phyloP scores from a whole-genome alignment of 2,888 invertebrate species.

The Acleris literana region DNA sequence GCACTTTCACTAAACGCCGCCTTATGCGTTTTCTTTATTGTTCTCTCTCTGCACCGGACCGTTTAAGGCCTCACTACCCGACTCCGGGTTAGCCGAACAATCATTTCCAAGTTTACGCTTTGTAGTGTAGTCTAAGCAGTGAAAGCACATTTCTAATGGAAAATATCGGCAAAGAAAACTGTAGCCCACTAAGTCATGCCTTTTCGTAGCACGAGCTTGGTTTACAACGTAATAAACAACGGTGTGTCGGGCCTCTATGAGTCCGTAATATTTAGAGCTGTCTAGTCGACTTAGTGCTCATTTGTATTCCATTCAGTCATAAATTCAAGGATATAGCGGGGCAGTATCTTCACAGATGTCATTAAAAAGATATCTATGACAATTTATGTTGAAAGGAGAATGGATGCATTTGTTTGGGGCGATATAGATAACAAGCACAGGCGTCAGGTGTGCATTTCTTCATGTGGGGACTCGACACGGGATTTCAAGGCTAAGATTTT shows the following conservation, averaged over 20 bases:
- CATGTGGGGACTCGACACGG: not conserved
- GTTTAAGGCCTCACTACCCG: slow-evolving; percentile 23
- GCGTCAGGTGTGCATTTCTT: not conserved
- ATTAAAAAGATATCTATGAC: slow-evolving; percentile 42
- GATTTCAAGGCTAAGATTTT: not conserved
- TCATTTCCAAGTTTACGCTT: slow-evolving; percentile 6
- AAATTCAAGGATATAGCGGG: slow-evolving; percentile 60
- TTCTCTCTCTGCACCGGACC: slow-evolving; percentile 48
- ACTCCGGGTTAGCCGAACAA: slow-evolving; percentile 10
- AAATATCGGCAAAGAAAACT: slow-evolving; percentile 57
- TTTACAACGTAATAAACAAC: slow-evolving; percentile 76
- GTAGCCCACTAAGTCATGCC: slow-evolving; percentile 72
- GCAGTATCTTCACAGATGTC: slow-evolving; percentile 44
- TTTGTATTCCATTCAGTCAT: slow-evolving; percentile 67
- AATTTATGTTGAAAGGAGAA: slow-evolving; percentile 36
- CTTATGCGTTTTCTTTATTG: slow-evolving; percentile 57
- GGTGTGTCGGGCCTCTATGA: slow-evolving; percentile 61
- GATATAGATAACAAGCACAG: slow-evolving; percentile 11
- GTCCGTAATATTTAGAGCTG: slow-evolving; percentile 69
- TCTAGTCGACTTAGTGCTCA: slow-evolving; percentile 55
- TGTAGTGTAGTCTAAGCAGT: slow-evolving; percentile 10
- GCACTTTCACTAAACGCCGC: slow-evolving; percentile 70
- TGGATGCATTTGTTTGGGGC: slow-evolving; percentile 28
- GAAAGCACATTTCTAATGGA: slow-evolving; percentile 38
- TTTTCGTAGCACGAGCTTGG: slow-evolving; percentile 68